phyloP scores from a whole-genome alignment of 2,888 invertebrate species.

The Corbicula japonica region DNA sequence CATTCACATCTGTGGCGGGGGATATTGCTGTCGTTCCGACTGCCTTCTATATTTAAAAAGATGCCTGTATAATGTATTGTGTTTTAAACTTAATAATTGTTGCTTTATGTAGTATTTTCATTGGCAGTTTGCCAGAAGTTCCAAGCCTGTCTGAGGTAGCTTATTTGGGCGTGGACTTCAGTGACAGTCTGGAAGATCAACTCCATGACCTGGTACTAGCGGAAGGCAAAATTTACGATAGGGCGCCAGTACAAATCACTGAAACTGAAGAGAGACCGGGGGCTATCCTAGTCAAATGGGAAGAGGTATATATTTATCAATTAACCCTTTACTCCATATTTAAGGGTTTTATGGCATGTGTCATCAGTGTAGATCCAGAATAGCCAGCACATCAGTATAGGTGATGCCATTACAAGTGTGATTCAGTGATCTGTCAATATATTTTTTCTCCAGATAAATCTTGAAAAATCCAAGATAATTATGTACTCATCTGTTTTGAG shows the following conservation, averaged over 20 bases:
- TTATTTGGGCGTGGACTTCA: slow-evolving; percentile 88
- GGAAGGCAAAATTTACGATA: slow-evolving; percentile 82
- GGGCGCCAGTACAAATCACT: slow-evolving; percentile 87
- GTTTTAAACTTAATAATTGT: background rate
- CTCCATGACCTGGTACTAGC: slow-evolving; percentile 71
- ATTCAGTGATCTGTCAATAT: too few relatives aligned
- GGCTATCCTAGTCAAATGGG: slow-evolving; percentile 88
- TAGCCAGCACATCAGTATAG: too few relatives aligned
- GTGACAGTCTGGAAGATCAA: slow-evolving; percentile 78
- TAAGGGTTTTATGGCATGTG: background rate
- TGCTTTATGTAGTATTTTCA: background rate
- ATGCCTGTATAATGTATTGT: background rate
- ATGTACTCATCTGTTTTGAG: too few relatives aligned
- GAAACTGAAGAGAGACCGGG: slow-evolving; percentile 88
- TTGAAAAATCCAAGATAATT: too few relatives aligned
- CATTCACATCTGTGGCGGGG: background rate
- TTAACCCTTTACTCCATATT: background rate
- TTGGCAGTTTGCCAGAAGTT: slow-evolving; percentile 88
- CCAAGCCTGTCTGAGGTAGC: slow-evolving; percentile 89
- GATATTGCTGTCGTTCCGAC: background rate
- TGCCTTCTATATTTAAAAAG: background rate
- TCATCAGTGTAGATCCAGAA: background rate
- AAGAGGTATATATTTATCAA: slow-evolving; percentile 83
- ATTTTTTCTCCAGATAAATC: too few relatives aligned
- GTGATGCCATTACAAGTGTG: too few relatives aligned